A percentile compares a stretch with the other conserved stretches of the same genome.
Conservation (phyloP, 2,888 invertebrate species). For the Drosophila bunnanda region DNA sequence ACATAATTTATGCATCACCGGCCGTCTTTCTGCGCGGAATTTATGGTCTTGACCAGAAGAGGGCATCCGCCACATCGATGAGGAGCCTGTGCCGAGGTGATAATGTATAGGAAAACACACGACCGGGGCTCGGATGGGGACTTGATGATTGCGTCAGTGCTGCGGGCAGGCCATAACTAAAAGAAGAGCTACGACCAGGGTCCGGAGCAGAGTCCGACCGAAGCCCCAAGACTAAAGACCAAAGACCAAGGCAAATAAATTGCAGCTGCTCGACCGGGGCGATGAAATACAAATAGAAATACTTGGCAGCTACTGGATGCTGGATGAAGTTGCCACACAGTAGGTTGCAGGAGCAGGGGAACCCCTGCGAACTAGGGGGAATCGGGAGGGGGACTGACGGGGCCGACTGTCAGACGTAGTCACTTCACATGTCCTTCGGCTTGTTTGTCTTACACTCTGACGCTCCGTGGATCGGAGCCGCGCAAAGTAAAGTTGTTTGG, state of each 20-base stretch:
- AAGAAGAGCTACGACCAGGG: conserved; percentile 26
- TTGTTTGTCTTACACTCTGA: conserved; percentile 80
- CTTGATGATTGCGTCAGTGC: conserved; percentile 67
- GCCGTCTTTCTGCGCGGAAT: conserved; percentile 52
- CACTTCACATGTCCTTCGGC: conserved; percentile 80
- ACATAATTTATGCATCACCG: conserved; percentile 73
- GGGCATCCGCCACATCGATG: conserved; percentile 50
- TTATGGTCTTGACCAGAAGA: conserved; percentile 62
- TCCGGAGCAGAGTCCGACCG: conserved; percentile 8
- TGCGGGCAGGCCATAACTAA: conserved; percentile 59
- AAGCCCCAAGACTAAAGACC: conserved; percentile 11
- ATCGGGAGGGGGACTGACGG: background rate
- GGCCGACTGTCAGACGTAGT: conserved; percentile 32
- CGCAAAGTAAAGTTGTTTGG: conserved; percentile 67
- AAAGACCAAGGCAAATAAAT: conserved; percentile 66
- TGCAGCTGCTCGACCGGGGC: conserved; percentile 76
- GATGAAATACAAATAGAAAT: conserved; percentile 82
- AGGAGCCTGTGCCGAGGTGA: conserved; percentile 63
- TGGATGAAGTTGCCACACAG: conserved; percentile 72
- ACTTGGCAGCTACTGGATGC: conserved; percentile 79
- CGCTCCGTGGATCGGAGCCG: conserved; percentile 49
- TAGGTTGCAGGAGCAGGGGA: no score
- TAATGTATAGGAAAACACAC: conserved; percentile 74
- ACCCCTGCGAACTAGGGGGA: background rate
- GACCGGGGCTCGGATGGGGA: conserved; percentile 20